Conservation (phyloP, 2,888 invertebrate species). For the Netelia inedita region DNA sequence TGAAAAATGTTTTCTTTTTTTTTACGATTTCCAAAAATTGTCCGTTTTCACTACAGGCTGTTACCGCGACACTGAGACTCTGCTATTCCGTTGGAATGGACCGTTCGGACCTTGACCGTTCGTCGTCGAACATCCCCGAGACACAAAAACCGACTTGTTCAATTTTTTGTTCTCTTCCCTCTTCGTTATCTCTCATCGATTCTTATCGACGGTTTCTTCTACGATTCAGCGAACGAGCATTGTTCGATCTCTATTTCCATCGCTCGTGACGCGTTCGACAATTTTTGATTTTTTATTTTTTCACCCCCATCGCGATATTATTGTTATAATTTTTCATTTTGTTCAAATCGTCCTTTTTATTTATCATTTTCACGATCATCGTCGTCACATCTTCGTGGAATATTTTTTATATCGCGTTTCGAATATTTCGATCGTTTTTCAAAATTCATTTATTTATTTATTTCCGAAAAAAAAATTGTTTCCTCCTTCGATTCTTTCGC, state of each 20-base stretch:
- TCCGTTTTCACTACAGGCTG: not conserved
- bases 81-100: not conserved
- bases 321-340: not conserved
- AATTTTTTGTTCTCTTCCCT: not conserved
- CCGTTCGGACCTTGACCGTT: not conserved
- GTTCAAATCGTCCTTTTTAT: not conserved
- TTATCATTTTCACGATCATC: not conserved
- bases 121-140: not conserved
- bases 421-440: not conserved
- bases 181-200: not conserved
- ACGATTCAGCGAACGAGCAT: not conserved
- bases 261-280: not conserved
- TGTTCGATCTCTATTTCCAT: not conserved
- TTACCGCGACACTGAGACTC: not conserved
- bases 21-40: not conserved
- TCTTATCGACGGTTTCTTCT: not conserved
- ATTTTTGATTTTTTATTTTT: constrained; percentile 7
- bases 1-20: not conserved
- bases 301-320: not conserved
- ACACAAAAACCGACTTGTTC: not conserved
- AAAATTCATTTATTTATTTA: not conserved
- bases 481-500: not conserved
- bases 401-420: too few species aligned
- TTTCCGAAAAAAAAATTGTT: not conserved
- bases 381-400: not conserved